Evolutionary conservation across 2,888 invertebrate genomes (phyloP), one percentile per base, ranked within the genome.

Genomic region (Leucoptera coffeella): DNA sequence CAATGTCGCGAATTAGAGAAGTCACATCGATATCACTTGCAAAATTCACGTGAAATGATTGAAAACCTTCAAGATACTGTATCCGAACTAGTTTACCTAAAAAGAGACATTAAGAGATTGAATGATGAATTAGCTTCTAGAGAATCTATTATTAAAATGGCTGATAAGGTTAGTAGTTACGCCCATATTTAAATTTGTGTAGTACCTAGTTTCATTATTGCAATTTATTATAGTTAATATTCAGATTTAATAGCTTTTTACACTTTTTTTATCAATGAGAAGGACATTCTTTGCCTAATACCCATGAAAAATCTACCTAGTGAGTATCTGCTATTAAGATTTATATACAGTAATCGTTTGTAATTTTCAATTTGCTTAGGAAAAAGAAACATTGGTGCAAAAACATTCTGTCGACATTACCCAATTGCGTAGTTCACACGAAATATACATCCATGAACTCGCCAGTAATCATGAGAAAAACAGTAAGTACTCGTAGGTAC

Each of bases 61-160:
- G 59, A 44, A 7, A 62, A 57, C 31, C 43, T 69, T 2, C 69
- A 69, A 35, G 62, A 69, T 29, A 67, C 64, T 4, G 56, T 67
- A 7, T 62, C 69, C 1, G 59, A 62, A 22, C 40, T 69, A 11
- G 55, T 65, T 17, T 57, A 64, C 39, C 42, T 67, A 5, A 69
- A 64, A 40, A 47, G 59, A 20, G 61, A 67, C 31, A 36, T 49
- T 1, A 65, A 62, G 35, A 60, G 51, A 35, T 37, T 62, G 10
- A 56, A 52, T 32, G 64, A 64, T 7, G 58, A 58, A 36, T 38
- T 61, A 26, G 22, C 35, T 29, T 35, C 40, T 2, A 61, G 50
- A 32, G 55, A 65, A 26, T 34, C 37, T 9, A 35, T 35, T 7
- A 50, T 62, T 17, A 21, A 34, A 10, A 32, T 43, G n/a, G n/a